A percentile compares a stretch with the other conserved stretches of the same genome.
These are phyloP conservation scores for Lordiphosa clarofinis DNA, from an alignment of 1,140 invertebrate genomes.

Conservation along the genomic window DNA sequence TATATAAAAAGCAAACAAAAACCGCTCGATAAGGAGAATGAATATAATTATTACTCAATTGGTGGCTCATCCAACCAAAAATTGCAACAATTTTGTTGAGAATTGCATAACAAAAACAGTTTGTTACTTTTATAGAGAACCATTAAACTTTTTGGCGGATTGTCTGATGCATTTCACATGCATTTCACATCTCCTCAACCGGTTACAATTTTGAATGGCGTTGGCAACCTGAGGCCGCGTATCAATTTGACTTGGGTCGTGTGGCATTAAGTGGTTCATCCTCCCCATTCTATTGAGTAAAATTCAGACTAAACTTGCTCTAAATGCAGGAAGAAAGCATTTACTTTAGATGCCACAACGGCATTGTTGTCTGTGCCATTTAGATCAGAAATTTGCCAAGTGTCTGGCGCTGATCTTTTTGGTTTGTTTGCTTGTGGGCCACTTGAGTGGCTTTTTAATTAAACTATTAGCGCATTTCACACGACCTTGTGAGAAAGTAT, in stretches of 20 bases:
- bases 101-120: constrained; percentile 19
- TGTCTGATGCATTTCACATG: background rate
- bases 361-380: constrained; percentile 25
- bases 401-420: constrained; percentile 38
- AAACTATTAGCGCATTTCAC: constrained; percentile 48
- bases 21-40: too few species aligned
- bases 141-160: background rate
- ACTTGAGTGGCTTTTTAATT: constrained; percentile 59
- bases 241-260: constrained; percentile 69
- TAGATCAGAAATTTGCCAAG: background rate
- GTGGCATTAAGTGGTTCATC: constrained; percentile 73
- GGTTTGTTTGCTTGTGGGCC: constrained; percentile 29
- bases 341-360: constrained; percentile 35
- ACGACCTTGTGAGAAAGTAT: constrained; percentile 39
- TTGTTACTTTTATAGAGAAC: constrained; percentile 3
- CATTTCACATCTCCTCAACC: background rate
- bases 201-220: constrained; percentile 24
- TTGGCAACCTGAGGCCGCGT: constrained; percentile 64
- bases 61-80: too few species aligned
- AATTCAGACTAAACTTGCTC: constrained; percentile 33
- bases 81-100: constrained; percentile 5
- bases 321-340: constrained; percentile 74
- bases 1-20: too few species aligned
- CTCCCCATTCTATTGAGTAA: constrained; percentile 39
- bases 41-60: too few species aligned